Evolutionary conservation across 37 sponge, comb jelly and placozoan species (phyloP), one percentile per base, ranked within the genome.

Genomic region (Trichoplax adhaerens): DNA sequence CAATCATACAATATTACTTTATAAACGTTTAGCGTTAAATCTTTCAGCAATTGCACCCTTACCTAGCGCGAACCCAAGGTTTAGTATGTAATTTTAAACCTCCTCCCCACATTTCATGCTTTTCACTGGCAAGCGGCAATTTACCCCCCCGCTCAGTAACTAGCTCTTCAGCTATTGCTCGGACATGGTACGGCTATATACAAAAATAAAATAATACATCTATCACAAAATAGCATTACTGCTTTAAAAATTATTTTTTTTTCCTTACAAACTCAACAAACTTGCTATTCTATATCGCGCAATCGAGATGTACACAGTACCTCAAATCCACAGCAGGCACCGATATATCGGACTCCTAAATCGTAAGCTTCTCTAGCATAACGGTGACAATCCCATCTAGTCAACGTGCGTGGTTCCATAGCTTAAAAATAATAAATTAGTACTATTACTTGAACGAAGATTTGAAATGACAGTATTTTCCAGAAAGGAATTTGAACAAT

Each of bases 51-150:
- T 60, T 60, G 8, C 10, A 12, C 62, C 8, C 64, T 71, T 63
- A 71, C 72, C 72, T 5, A 57, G 72, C 72, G 7, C 72, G 72
- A 57, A 71, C 72, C 72, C 72, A 71, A 7, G 72, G 72, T 63
- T 71, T 71, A 63, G 72, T 71, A n/a, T 71, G 72, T n/a, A n/a
- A 63, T 10, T 67, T 67, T 53, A 71, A 62, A 48, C 64, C 6
- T 7, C 12, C 72, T n/a, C 72, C 72, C 72, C 72, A 71, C 64
- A 52, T 6, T 29, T 62, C 72, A 62, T 71, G 72, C 72, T 71
- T 71, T 62, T 71, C 72, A 60, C 72, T 71, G 64, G 72, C 72
- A 10, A 6, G 10, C 62, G 46, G 62, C 6, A 51, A 7, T 5
- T 7, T 57, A 5, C 72, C 72, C 6, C 69, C 69, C 7, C 69